Conservation (phyloP, 35 echinoderm and acorn worm genomes). For the Nesometra sesokonis region DNA sequence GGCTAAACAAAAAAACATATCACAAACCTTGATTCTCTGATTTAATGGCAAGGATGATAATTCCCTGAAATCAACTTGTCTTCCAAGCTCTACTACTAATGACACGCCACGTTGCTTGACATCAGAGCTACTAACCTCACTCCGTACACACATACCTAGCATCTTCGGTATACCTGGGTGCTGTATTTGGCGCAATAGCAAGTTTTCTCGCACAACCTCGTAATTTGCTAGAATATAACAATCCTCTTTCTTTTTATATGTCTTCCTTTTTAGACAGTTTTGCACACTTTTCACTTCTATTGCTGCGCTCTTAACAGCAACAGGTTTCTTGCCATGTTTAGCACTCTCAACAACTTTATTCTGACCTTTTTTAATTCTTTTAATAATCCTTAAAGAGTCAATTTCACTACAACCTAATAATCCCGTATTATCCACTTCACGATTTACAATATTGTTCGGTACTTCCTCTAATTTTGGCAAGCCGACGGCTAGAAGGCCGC, state of each 20-base stretch:
- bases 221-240: constrained; percentile 84
- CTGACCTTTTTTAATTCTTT: constrained; percentile 49
- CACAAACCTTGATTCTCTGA: constrained; percentile 54
- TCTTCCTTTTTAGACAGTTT: constrained; percentile 47
- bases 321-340: constrained; percentile 11
- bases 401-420: constrained; percentile 51
- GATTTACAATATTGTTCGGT: background rate
- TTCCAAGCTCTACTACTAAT: constrained; percentile 66
- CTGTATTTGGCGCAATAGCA: constrained; percentile 71
- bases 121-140: constrained; percentile 63
- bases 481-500: background rate
- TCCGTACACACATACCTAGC: constrained; percentile 81
- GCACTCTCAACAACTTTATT: constrained; percentile 81
- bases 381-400: constrained; percentile 51
- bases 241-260: constrained; percentile 72
- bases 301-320: constrained; percentile 80
- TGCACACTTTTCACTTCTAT: constrained; percentile 43
- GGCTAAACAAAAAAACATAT: background rate
- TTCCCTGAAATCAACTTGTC: constrained; percentile 57
- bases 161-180: constrained; percentile 54
- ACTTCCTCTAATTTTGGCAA: background rate
- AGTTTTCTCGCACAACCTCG: constrained; percentile 80
- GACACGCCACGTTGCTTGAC: constrained; percentile 84
- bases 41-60: constrained; percentile 38
- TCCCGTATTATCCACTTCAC: background rate